Percentiles rank a stretch among this genome's conserved stretches.
These are phyloP conservation scores for Marronus borbonicus DNA, from an alignment of 2,888 invertebrate species.

Conservation along the genomic window DNA sequence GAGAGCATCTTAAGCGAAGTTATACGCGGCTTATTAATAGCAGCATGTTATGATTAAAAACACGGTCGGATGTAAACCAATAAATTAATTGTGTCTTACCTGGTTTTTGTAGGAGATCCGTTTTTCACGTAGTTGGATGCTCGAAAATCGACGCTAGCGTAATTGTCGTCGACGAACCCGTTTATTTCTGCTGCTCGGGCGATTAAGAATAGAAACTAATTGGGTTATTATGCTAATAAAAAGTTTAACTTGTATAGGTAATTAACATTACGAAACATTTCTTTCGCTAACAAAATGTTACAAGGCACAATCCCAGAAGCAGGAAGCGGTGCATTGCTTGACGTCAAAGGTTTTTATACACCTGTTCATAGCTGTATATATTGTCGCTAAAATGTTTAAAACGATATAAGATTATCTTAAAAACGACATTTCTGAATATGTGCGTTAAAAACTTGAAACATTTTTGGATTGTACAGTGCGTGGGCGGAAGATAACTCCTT, in stretches of 20 bases:
- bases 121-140: not conserved
- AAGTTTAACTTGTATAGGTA: not conserved
- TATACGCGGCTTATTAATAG: conserved; percentile 20
- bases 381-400: too few relatives aligned
- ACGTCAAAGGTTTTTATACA: too few relatives aligned
- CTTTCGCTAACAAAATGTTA: too few relatives aligned
- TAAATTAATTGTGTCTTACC: conserved; percentile 12
- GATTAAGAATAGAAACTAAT: conserved; percentile 5
- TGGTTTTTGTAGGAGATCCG: conserved; percentile 5
- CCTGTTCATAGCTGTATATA: too few relatives aligned
- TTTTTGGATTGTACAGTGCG: too few relatives aligned
- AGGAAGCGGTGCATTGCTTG: too few relatives aligned
- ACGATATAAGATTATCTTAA: too few relatives aligned
- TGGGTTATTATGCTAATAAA: not conserved
- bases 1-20: conserved; percentile 1
- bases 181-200: not conserved
- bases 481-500: too few relatives aligned
- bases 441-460: too few relatives aligned
- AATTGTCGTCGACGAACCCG: not conserved
- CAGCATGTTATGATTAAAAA: conserved; percentile 32
- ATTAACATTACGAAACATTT: too few relatives aligned
- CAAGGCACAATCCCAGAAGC: too few relatives aligned
- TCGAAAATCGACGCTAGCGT: not conserved
- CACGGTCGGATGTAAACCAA: conserved; percentile 12
- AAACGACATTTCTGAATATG: too few relatives aligned